These are phyloP conservation scores for Lytechinus pictus DNA, from an alignment of 35 echinoderm and acorn worm genomes.

Conservation along the genomic window DNA sequence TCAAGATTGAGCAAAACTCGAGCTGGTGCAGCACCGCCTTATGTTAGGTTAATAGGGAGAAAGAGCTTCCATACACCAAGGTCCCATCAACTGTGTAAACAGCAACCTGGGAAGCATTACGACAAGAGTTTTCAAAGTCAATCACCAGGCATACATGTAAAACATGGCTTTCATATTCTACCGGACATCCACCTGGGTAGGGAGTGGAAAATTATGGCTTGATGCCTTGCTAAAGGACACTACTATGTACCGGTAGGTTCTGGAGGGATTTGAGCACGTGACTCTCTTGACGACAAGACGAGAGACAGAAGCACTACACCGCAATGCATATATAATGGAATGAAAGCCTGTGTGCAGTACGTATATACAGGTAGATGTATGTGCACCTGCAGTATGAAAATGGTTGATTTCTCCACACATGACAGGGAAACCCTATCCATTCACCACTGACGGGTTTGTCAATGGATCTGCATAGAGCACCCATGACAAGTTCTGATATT, in stretches of 20 bases:
- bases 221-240: background rate
- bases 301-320: background rate
- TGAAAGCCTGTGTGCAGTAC: background rate
- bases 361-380: background rate
- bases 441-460: background rate
- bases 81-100: no score
- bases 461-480: background rate
- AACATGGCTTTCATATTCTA: no score
- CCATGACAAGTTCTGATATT: background rate
- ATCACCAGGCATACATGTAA: no score
- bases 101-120: no score
- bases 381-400: background rate
- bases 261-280: background rate
- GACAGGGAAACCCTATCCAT: background rate
- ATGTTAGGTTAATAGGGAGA: no score
- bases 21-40: no score
- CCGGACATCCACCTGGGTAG: no score
- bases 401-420: background rate
- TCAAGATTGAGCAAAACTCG: no score
- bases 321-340: background rate
- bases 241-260: background rate
- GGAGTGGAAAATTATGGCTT: no score
- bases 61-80: no score
- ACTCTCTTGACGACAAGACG: background rate
- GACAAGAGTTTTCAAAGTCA: no score